Base-by-base conservation (phyloP, 37 sponge, comb jelly and placozoan species). In the Aphrocallistes beatrix region DNA sequence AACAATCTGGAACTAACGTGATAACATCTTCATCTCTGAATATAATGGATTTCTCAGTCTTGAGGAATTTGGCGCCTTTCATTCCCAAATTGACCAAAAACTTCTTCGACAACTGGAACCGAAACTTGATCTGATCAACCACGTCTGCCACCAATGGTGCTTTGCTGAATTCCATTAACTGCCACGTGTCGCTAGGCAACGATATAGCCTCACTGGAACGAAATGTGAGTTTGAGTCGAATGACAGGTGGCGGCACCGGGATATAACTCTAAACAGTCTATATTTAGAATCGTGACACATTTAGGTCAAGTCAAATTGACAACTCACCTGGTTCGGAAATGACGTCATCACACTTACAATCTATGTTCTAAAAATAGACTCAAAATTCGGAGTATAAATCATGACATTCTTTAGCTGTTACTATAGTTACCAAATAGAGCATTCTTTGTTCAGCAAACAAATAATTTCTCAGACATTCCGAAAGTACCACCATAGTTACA, bases 181-280 rank as follows among this genome's bases (percentile, higher is more conserved):
- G 75, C 75, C 75, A 60, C n/a, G 75, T 60, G 75, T 60, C 75
- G 10, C 75, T 30, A 60, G 75, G 75, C 75, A 60, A 60, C 75
- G 25, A 28, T 32, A 60, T 60, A 32, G 25, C 3, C 21, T 60
- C 75, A 60, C n/a, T 13, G 75, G 75, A 60, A 60, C n/a, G 75
- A 30, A 60, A 60, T 19, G 75, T 32, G 10, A 60, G 21, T 13
- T 60, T 60, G 6, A 60, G 28, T 25, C 75, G 75, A 28, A 60
- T 60, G 32, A 60, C 75, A 3, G 75, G 75, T 19, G 75, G 21
- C 10, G 75, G 75, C 6, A 60, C 34, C 8, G 8, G 25, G 8
- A 60, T 6, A 60, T 25, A 13, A 28, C n/a, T 60, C 75, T 60
- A 60, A 28, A 60, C 10, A 60, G 6, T 19, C 28, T 60, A 60